Evolutionary conservation across 2,797 vertebrate species (phyloP).

Genomic region (Chelon labrosus): DNA sequence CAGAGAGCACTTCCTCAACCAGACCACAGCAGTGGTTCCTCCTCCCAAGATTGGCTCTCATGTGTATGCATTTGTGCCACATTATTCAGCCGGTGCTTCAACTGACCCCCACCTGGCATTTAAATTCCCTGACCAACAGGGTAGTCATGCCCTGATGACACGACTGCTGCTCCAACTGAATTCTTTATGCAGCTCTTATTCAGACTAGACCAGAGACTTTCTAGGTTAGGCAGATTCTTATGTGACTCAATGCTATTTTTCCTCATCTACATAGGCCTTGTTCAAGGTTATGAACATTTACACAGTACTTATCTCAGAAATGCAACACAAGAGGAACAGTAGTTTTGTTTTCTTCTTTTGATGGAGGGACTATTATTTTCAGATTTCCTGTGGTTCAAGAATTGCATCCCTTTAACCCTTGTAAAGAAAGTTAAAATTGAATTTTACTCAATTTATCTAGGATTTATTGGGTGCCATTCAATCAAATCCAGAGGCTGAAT

Average conservation of each 20-base stretch:
- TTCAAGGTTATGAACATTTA: conserved; percentile 35
- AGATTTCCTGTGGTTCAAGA: conserved; percentile 29
- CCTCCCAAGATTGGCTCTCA: conserved; percentile 76
- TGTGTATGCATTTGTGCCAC: conserved; percentile 88
- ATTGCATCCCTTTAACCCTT: conserved; percentile 23
- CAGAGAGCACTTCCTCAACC: conserved; percentile 85
- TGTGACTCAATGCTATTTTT: conserved; percentile 56
- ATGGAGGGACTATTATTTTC: conserved; percentile 21
- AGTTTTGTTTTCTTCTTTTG: background rate
- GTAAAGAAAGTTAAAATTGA: conserved; percentile 40
- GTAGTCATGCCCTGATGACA: conserved; percentile 87
- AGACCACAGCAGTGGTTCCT: conserved; percentile 80
- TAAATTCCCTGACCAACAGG: conserved; percentile 87
- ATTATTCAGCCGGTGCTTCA: conserved; percentile 88
- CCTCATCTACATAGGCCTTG: conserved; percentile 21
- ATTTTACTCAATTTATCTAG: conserved; percentile 55
- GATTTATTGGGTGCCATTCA: conserved; percentile 50
- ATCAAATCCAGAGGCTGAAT: conserved; percentile 41
- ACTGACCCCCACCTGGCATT: conserved; percentile 90
- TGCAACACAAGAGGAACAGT: conserved; percentile 9
- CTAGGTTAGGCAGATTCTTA: conserved; percentile 68
- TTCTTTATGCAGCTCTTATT: conserved; percentile 84
- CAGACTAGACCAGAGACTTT: conserved; percentile 69
- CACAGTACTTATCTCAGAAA: conserved; percentile 17
- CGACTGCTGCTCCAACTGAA: conserved; percentile 82